phyloP scores from a whole-genome alignment of 2,888 invertebrate genomes.

The Frankliniella intonsa region DNA sequence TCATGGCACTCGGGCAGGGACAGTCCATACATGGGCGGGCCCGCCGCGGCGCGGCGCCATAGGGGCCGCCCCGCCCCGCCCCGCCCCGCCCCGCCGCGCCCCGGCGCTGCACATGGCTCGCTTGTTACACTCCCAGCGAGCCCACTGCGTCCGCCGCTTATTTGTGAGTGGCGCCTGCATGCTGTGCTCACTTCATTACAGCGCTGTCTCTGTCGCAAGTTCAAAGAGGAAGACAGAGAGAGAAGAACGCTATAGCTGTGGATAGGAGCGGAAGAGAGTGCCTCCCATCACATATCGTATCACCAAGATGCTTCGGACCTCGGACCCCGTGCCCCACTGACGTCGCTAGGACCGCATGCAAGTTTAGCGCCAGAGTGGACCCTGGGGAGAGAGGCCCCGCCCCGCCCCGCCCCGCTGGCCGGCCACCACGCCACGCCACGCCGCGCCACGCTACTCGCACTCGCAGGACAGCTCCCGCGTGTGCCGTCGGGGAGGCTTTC shows the following conservation, averaged over 20 bases:
- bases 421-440: too few species aligned
- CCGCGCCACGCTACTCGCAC: too few species aligned
- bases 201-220: neutral
- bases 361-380: too few species aligned
- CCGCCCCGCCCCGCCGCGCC: neutral
- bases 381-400: too few species aligned
- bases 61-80: neutral
- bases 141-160: neutral
- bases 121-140: neutral
- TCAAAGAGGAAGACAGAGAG: too few species aligned
- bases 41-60: neutral
- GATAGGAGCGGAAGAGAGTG: neutral
- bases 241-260: neutral
- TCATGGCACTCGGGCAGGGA: neutral
- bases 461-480: too few species aligned
- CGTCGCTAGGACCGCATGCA: too few species aligned
- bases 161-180: neutral
- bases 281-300: too few species aligned
- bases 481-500: too few species aligned
- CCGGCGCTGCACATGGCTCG: neutral
- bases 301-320: too few species aligned
- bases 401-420: too few species aligned
- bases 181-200: neutral
- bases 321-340: too few species aligned
- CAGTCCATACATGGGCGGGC: neutral